These are phyloP conservation scores for Ptilonorhynchus violaceus DNA, from an alignment of 2,113 vertebrate genomes.

Conservation along the genomic window DNA sequence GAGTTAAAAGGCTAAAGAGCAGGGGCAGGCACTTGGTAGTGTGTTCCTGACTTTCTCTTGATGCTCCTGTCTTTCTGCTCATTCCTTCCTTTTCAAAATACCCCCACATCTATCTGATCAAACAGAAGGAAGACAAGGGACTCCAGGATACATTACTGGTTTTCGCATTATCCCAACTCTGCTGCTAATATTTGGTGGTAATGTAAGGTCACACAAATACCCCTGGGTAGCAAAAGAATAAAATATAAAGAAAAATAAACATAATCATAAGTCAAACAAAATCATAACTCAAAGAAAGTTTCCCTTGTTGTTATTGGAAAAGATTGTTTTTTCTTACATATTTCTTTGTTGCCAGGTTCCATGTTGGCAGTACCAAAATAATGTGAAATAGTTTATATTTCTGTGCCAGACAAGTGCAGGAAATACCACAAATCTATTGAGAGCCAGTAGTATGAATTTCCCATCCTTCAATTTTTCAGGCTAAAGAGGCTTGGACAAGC, in stretches of 20 bases:
- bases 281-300: neutral
- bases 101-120: neutral
- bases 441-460: neutral
- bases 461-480: neutral
- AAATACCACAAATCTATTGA: slow-evolving; percentile 49
- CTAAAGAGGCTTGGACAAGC: neutral
- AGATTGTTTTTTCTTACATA: neutral
- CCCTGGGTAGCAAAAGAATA: neutral
- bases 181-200: neutral
- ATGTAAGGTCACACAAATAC: neutral
- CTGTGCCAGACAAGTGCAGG: neutral
- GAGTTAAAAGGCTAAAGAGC: neutral
- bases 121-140: neutral
- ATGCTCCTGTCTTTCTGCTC: neutral
- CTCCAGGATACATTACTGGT: neutral
- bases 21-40: neutral
- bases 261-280: neutral
- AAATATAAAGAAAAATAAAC: neutral
- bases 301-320: neutral
- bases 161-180: neutral
- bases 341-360: neutral
- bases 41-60: neutral
- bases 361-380: neutral
- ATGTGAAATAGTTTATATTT: neutral
- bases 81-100: neutral